Evolutionary conservation across 2,113 vertebrate genomes (phyloP), one percentile per base, ranked within the genome.

Genomic region (Cichladusa arquata): DNA sequence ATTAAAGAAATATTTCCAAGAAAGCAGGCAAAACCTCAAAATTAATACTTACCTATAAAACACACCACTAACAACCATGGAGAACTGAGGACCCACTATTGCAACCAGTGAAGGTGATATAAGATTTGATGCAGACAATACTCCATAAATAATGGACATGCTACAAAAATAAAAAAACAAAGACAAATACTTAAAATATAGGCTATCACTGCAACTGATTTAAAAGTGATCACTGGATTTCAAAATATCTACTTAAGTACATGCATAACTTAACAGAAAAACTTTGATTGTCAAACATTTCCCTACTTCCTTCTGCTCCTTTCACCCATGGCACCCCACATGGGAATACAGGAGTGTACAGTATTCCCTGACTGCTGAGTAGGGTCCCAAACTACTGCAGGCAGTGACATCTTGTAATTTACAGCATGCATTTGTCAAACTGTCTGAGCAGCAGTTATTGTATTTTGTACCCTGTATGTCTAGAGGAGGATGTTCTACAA

Each of bases 71-170:
- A 98, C 81, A 92, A 99, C 99, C 99, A 99, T 99, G 25, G 99
- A 99, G 9, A 99, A 96, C 3, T 99, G 99, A 31, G 99, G 98
- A 33, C 99, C 99, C 29, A 99, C 96, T 66, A 99, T 53, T 1
- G 99, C 98, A 53, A 99, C 99, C 95, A 99, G 98, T 3, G 99
- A 99, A 0, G 99, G 99, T 0, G 99, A 99, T 16, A 99, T 97
- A 66, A 99, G 97, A 94, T 99, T 99, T 42, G 99, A 99, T 11
- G 99, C 99, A 6, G 99, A 99, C 95, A 99, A 99, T 19, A 99
- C 99, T 9, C 99, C 98, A 40, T 99, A 99, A 97, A 99, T 99
- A 96, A 99, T 98, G 19, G 99, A 98, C 99, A 99, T 98, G 97
- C 99, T 99, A 85, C 25, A 90, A 25, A 89, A 73, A 80, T 6